A percentile compares a stretch with the other conserved stretches of the same genome.
Conservation (phyloP, 2,888 invertebrate species). For the Clepsis dumicolana region DNA sequence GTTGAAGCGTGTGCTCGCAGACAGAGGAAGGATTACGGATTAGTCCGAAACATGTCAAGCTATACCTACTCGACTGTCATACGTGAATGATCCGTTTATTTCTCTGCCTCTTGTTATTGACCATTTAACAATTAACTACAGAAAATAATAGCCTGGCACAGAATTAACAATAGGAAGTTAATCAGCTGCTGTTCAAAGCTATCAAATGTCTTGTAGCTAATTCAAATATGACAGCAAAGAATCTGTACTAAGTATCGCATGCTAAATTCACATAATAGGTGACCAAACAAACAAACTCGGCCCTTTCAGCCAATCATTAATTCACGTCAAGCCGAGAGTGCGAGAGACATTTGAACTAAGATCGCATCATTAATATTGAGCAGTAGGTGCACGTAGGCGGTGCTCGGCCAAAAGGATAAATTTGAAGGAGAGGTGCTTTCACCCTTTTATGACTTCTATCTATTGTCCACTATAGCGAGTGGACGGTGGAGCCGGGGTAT, state of each 20-base stretch:
- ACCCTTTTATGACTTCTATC: constrained; percentile 79
- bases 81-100: too few species aligned
- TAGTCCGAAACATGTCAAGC: too few species aligned
- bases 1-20: too few species aligned
- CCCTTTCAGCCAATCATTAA: constrained; percentile 80
- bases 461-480: constrained; percentile 70
- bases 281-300: constrained; percentile 68
- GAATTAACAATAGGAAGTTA: background rate
- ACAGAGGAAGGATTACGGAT: too few species aligned
- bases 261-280: constrained; percentile 57
- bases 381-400: constrained; percentile 74
- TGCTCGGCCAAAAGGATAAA: constrained; percentile 71
- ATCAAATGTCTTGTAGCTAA: background rate
- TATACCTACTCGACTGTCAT: too few species aligned
- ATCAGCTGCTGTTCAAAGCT: background rate
- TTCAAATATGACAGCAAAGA: background rate
- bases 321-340: constrained; percentile 77
- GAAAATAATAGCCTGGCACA: too few species aligned
- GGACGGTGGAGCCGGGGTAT: constrained; percentile 46
- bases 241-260: constrained; percentile 9
- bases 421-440: constrained; percentile 78
- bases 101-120: too few species aligned
- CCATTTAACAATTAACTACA: too few species aligned
- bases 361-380: constrained; percentile 85
- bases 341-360: constrained; percentile 79